Base-by-base conservation (phyloP, 2,113 vertebrate species). In the Parotia lawesii region DNA sequence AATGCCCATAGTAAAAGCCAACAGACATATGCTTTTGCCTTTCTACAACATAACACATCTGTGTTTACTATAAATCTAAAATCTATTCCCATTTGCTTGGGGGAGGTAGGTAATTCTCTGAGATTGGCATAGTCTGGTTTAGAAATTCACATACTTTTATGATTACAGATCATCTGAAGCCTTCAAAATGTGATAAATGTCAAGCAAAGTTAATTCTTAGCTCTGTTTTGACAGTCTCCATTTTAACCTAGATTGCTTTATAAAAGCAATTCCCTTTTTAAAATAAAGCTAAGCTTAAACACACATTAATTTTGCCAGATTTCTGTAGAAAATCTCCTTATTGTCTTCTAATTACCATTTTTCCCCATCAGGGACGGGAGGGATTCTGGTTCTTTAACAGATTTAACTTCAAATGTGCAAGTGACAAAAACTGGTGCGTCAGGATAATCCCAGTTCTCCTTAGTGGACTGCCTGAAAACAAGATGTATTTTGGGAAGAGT, bases 191-290 rank as follows among this genome's bases (percentile, higher is more conserved):
- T 51, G 74, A 91, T 53, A 93, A 78, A 94, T 9, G 42, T 91
- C 85, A 94, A 90, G 47, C 15, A 66, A 96, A 95, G 58, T 87
- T 84, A 91, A 76, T 76, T 78, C 70, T 81, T 73, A 89, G n/a
- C 56, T 87, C 62, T 83, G 60, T 87, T 89, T 87, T 87, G 78
- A 94, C 71, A 87, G 78, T 25, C 87, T 93, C 27, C 47, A 51
- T 89, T 94, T 79, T 70, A 93, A 91, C 80, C 35, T 58, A 83
- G 62, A 85, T 70, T 80, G 37, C n/a, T 87, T 25, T 82, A n/a
- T 27, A 91, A 90, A 95, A 93, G 50, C 50, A 87, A 77, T 62
- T 81, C 31, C 17, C 3, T 60, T 66, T 33, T 56, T 3, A 47
- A 15, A 88, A 86, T 54, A 76, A 83, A 84, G 35, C 56, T 77